Evolutionary conservation across 2,888 invertebrate species (phyloP), one percentile per base, ranked within the genome.

Genomic region (Rhingia campestris): DNA sequence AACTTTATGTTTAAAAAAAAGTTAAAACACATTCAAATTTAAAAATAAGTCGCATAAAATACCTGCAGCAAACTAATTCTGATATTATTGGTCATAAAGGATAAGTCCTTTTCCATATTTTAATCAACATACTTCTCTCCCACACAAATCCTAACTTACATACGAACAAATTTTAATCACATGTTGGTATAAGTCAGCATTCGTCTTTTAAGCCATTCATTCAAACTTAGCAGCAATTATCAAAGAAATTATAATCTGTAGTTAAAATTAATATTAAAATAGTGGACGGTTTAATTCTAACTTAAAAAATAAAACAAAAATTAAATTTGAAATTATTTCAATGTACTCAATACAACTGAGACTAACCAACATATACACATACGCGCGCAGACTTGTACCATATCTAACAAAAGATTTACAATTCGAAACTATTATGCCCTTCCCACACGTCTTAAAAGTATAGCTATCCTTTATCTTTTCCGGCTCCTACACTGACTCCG

Each of bases 381-480:
- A 14, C 30, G 10, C n/a, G 22, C 22, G 22, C 22, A 22, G 1
- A 22, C 22, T 22, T 22, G 22, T 22, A 22, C 22, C 22, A 22
- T 22, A 53, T 51, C 3, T 9, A 66, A 63, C 32, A 61, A 64
- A 63, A 6, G 30, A 3, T 14, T 14, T 45, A 61, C 43, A 35
- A 30, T 54, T 39, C 6, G 30, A 75, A 69, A 70, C 54, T 64
- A 41, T 63, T 45, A 33, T 69, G 35, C 39, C 58, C 39, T 70
- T 9, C 70, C 69, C 9, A 49, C 43, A 32, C 64, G 64, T 67
- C 63, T 89, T 91, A 91, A 86, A 91, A 91, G 82, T 90, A 91
- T 89, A 91, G 91, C 90, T 91, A 91, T 90, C 91, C 91, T 76
- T 90, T 90, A 54, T 90, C 90, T 86, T 90, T 91, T 81, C 91